Evolutionary conservation across 2,797 vertebrate species (phyloP), one percentile per base, ranked within the genome.

Genomic region (Periophthalmus magnuspinnatus): DNA sequence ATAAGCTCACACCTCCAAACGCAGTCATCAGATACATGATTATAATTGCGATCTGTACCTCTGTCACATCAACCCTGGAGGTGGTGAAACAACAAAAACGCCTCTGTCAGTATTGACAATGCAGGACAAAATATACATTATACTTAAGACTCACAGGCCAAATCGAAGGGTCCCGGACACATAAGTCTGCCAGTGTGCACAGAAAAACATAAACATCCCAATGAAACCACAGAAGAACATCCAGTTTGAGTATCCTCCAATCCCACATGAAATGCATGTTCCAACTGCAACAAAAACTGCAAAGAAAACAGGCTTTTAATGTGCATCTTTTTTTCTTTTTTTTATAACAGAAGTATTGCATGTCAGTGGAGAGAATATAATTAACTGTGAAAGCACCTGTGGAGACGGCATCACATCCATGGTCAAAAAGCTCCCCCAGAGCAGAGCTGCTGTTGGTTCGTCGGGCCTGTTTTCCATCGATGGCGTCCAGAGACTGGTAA

Each of bases 111-210:
- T 7, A 9, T 59, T 21, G 2, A 6, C 8, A 56, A 6, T 22
- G 10, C 9, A 1, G 11, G 45, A 55, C 24, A 32, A 13, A 3
- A 62, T 59, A 16, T 7, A 16, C 54, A 1, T 1, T 11, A 4
- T 38, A 6, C n/a, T 3, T 11, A 41, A 14, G 38, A 95, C 96
- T 95, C 92, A 99, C 98, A 95, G 93, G 90, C 96, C 96, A 81
- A 99, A 99, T 74, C 93, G 95, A 45, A 99, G 93, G 0, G 95
- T 96, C 73, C 98, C 98, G 0, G 97, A 99, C 62, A 99, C 97
- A 0, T 99, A 99, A 50, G 97, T 98, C 91, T 99, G 97, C 98
- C 98, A 99, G 87, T 99, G 98, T 69, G 98, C 98, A 78, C 97
- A 99, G 91, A 97, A 99, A 90, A 99, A 99, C 95, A 99, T 95